A percentile compares a stretch with the other conserved stretches of the same genome.
phyloP scores from a whole-genome alignment of 1,140 invertebrate species.

The Procambarus clarkii region DNA sequence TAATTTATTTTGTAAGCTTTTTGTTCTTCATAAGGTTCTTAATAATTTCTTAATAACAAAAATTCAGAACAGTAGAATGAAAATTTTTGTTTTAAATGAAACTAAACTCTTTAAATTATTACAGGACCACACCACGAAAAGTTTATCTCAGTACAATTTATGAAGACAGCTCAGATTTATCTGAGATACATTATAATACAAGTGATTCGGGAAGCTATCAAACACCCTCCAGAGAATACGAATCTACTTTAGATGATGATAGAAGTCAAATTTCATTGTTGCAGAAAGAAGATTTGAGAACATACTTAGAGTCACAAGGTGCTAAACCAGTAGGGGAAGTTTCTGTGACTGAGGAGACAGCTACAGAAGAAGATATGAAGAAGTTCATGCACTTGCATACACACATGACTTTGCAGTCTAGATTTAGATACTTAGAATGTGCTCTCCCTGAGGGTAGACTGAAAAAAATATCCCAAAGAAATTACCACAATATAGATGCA shows the following conservation, averaged over 20 bases:
- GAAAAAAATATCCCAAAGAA: not conserved
- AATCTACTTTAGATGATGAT: not conserved
- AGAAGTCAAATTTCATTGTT: constrained; percentile 6
- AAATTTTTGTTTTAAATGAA: not conserved
- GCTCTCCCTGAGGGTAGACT: not conserved
- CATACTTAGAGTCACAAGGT: too few species aligned
- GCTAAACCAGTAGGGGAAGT: too few species aligned
- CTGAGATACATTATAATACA: not conserved
- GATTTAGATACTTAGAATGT: not conserved
- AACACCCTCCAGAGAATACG: constrained; percentile 17
- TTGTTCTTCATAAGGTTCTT: too few species aligned
- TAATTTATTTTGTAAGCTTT: too few species aligned
- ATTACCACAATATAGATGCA: not conserved
- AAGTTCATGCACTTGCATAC: not conserved
- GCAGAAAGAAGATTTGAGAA: not conserved
- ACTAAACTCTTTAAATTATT: not conserved
- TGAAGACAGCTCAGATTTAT: constrained; percentile 2
- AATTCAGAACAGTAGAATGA: too few species aligned
- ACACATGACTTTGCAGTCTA: not conserved
- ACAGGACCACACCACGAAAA: not conserved
- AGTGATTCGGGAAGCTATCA: constrained; percentile 22
- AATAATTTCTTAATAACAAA: too few species aligned
- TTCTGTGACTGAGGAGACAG: not conserved
- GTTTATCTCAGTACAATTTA: constrained; percentile 11
- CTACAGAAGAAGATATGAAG: too few species aligned